These are phyloP conservation scores for Channa maculata DNA, from an alignment of 2,113 vertebrate genomes.

Conservation along the genomic window DNA sequence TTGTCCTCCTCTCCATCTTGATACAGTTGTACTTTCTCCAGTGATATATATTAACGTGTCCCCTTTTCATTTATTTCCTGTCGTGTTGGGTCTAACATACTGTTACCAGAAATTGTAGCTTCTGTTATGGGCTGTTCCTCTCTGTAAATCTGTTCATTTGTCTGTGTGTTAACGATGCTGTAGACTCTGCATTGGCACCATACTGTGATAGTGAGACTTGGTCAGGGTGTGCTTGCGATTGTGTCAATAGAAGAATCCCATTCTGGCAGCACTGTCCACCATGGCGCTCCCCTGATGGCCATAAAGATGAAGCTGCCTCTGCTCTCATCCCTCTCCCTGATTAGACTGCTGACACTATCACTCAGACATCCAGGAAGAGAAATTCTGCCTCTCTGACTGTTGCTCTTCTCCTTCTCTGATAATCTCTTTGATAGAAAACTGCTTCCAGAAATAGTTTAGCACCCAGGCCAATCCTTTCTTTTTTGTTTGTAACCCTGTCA, in stretches of 20 bases:
- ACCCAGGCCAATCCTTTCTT: slow-evolving; percentile 4
- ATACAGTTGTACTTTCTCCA: slow-evolving; percentile 45
- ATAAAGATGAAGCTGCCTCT: slow-evolving; percentile 74
- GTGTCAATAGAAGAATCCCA: slow-evolving; percentile 61
- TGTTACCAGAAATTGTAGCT: slow-evolving; percentile 42
- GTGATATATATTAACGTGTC: slow-evolving; percentile 40
- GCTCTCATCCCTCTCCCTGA: slow-evolving; percentile 72
- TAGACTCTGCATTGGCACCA: slow-evolving; percentile 31
- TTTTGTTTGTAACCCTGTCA: slow-evolving; percentile 42
- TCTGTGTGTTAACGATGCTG: slow-evolving; percentile 53
- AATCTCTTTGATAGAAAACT: slow-evolving; percentile 75
- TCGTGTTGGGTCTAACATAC: slow-evolving; percentile 51
- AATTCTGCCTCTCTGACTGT: slow-evolving; percentile 68
- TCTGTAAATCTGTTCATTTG: slow-evolving; percentile 44
- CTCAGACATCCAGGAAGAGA: slow-evolving; percentile 75
- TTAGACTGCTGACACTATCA: slow-evolving; percentile 70
- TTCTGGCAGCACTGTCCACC: slow-evolving; percentile 49
- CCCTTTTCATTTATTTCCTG: slow-evolving; percentile 55
- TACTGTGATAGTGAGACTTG: slow-evolving; percentile 47
- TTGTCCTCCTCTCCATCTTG: slow-evolving; percentile 40
- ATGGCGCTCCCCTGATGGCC: slow-evolving; percentile 59
- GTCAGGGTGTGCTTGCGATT: slow-evolving; percentile 42
- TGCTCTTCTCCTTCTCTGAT: slow-evolving; percentile 59
- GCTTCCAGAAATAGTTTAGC: slow-evolving; percentile 60
- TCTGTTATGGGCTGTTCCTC: slow-evolving; percentile 24